These are phyloP conservation scores for Parasteatoda tepidariorum DNA, from an alignment of 1,140 invertebrate species.

Conservation along the genomic window DNA sequence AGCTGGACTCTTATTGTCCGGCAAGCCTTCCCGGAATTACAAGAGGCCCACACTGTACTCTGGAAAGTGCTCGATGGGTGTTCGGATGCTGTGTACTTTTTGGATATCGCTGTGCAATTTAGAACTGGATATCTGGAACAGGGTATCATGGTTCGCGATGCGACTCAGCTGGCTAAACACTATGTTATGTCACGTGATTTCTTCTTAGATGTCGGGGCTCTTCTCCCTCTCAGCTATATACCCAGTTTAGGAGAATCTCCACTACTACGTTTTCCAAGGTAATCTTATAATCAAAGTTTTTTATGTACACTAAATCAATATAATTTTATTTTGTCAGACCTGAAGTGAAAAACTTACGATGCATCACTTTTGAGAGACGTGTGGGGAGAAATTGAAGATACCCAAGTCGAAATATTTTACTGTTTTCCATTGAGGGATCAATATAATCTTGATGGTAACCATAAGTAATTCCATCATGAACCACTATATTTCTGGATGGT, in stretches of 20 bases:
- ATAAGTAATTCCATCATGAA: no score
- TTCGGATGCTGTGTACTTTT: constrained; percentile 85
- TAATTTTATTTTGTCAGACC: no score
- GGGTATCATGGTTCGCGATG: constrained; percentile 93
- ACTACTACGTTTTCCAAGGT: constrained; percentile 74
- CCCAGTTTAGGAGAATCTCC: constrained; percentile 84
- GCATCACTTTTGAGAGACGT: no score
- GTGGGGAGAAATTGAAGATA: no score
- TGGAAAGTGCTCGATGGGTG: constrained; percentile 77
- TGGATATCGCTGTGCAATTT: constrained; percentile 90
- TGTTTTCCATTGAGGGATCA: no score
- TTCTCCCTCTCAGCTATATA: constrained; percentile 88
- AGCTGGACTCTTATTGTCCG: constrained; percentile 94
- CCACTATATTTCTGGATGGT: no score
- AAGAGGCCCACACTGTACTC: neutral
- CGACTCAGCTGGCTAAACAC: constrained; percentile 86
- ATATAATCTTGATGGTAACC: no score
- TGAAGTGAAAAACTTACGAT: no score
- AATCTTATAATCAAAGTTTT: neutral
- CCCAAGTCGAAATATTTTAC: no score
- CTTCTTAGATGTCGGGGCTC: constrained; percentile 82
- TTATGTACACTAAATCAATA: no score
- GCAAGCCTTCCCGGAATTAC: constrained; percentile 93
- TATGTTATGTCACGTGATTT: constrained; percentile 88
- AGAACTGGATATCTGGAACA: constrained; percentile 94